Conservation (phyloP, 2,113 vertebrate genomes). For the Menura novaehollandiae region DNA sequence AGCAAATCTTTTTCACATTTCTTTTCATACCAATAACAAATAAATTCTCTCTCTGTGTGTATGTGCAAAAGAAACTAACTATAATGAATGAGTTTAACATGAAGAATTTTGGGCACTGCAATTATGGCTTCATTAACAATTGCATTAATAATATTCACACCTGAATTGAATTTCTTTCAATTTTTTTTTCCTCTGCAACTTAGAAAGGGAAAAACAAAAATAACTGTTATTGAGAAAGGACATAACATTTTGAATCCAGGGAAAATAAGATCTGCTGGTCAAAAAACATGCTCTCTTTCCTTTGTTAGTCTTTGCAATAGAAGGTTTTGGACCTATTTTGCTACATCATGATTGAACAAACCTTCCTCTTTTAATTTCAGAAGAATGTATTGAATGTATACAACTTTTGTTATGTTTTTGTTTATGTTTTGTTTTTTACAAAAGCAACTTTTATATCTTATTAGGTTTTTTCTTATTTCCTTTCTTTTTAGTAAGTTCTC, state of each 20-base stretch:
- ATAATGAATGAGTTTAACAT: not conserved
- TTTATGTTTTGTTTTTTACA: no score
- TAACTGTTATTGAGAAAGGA: not conserved
- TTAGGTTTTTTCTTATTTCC: not conserved
- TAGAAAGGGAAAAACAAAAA: not conserved
- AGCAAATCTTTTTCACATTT: not conserved
- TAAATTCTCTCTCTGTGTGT: accelerated
- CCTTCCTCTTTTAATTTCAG: not conserved
- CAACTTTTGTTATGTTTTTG: no score
- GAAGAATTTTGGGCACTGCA: not conserved
- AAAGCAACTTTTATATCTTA: not conserved
- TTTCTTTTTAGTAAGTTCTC: not conserved
- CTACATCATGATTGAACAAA: not conserved
- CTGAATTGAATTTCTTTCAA: not conserved
- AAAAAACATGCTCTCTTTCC: not conserved
- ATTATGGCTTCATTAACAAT: not conserved
- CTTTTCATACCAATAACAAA: not conserved
- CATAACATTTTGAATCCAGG: not conserved
- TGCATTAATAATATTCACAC: not conserved
- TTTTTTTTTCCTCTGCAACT: not conserved
- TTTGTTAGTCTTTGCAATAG: not conserved
- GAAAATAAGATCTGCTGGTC: not conserved
- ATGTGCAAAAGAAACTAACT: not conserved
- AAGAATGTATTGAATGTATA: not conserved
- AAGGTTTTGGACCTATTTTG: not conserved